Conservation (phyloP, 30 jellyfish, hydroid and myxozoan species). For the Turritopsis rubra region DNA sequence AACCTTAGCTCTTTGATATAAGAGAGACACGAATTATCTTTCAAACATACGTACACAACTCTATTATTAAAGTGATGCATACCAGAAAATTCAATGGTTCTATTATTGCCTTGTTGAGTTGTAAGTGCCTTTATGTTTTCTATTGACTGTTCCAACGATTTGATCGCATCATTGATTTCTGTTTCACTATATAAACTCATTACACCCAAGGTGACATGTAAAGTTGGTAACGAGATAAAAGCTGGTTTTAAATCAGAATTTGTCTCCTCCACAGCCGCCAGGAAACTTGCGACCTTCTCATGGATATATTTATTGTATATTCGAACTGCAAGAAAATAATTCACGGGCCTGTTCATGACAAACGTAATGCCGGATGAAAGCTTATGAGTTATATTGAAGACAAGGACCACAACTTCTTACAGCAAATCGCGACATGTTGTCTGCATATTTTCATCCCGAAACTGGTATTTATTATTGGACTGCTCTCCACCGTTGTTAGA, state of each 20-base stretch:
- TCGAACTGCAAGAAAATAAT: slow-evolving; percentile 57
- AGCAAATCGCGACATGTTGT: too few species aligned
- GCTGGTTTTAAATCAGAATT: slow-evolving; percentile 31
- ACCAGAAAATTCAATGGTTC: slow-evolving; percentile 31
- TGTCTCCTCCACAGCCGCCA: slow-evolving; percentile 26
- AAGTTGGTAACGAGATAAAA: slow-evolving; percentile 37
- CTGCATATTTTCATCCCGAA: too few species aligned
- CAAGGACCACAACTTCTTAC: too few species aligned
- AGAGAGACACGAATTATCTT: slow-evolving; percentile 4
- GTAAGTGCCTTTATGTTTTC: slow-evolving; percentile 4
- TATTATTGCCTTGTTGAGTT: slow-evolving; percentile 1
- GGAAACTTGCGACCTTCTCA: slow-evolving; percentile 24
- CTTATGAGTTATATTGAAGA: too few species aligned
- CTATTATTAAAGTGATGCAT: slow-evolving; percentile 26
- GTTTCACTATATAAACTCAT: slow-evolving; percentile 34
- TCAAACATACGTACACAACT: slow-evolving; percentile 41
- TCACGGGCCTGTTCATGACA: slow-evolving; percentile 29
- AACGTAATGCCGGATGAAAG: not conserved
- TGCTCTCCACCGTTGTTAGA: too few species aligned
- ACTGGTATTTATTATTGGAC: too few species aligned
- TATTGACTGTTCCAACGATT: slow-evolving; percentile 31
- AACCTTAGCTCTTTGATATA: slow-evolving; percentile 15
- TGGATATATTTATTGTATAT: slow-evolving; percentile 30
- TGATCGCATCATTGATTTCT: slow-evolving; percentile 38
- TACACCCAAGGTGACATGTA: slow-evolving; percentile 51